Conservation (phyloP, 2,888 invertebrate genomes). For the Spialia ferax region DNA sequence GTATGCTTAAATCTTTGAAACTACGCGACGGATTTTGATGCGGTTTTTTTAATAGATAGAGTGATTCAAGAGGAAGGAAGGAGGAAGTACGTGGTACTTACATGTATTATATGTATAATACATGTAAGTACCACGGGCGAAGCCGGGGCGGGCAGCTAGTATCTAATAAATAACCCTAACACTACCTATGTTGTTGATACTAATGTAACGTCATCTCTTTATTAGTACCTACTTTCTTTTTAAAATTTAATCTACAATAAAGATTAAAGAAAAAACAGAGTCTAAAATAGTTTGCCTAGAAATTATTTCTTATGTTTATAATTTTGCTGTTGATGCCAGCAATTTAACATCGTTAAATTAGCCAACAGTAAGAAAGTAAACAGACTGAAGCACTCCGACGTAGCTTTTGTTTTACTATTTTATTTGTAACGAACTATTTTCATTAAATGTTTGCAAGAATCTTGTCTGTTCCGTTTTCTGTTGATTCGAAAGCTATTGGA, state of each 20-base stretch:
- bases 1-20: no score
- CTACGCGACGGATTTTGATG: no score
- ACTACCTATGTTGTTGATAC: no score
- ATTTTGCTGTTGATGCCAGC: conserved; percentile 1
- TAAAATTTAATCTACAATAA: neutral
- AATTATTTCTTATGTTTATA: conserved; percentile 5
- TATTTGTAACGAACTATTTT: conserved; percentile 39
- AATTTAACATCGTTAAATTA: conserved; percentile 32
- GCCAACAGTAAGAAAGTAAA: conserved; percentile 36
- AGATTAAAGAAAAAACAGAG: neutral
- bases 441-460: conserved; percentile 39
- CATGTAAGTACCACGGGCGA: no score
- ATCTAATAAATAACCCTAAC: no score
- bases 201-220: no score
- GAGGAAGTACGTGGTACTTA: no score
- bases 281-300: neutral
- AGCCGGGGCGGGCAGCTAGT: no score
- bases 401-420: conserved; percentile 35
- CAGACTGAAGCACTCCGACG: conserved; percentile 8
- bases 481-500: conserved; percentile 30
- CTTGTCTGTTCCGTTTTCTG: conserved; percentile 26
- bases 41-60: no score
- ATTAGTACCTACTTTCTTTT: no score
- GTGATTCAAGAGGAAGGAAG: no score
- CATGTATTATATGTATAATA: no score